These are phyloP conservation scores for Drosophila oshimai DNA, from an alignment of 1,140 invertebrate species.

Conservation along the genomic window DNA sequence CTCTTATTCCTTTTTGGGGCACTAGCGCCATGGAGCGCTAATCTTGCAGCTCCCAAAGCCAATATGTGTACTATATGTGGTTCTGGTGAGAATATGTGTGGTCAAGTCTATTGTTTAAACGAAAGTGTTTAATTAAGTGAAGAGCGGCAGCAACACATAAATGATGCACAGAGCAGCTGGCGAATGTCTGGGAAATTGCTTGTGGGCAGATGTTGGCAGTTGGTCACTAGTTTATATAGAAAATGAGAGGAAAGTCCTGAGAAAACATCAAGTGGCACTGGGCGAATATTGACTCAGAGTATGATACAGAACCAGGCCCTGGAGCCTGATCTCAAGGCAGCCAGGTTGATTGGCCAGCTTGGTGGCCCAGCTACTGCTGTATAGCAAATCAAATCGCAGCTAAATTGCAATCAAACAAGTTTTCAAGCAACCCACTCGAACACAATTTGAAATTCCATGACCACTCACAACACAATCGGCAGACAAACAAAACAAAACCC, in stretches of 20 bases:
- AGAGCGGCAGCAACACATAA: slow-evolving; percentile 1
- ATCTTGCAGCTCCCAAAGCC: slow-evolving; percentile 16
- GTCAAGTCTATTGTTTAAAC: slow-evolving; percentile 40
- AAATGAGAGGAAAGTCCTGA: not conserved
- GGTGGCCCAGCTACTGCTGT: slow-evolving; percentile 10
- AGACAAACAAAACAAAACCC: slow-evolving; percentile 29
- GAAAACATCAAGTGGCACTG: not conserved
- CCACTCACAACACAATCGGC: slow-evolving; percentile 43
- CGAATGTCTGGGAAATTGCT: slow-evolving; percentile 1
- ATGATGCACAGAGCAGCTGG: slow-evolving; percentile 26
- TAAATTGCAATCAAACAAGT: slow-evolving; percentile 43
- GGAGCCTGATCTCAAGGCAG: not conserved
- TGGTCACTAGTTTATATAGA: not conserved
- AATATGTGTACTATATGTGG: slow-evolving; percentile 5
- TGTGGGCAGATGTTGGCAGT: slow-evolving; percentile 25
- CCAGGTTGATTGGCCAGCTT: slow-evolving; percentile 20
- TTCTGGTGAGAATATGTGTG: not conserved
- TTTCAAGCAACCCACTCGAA: slow-evolving; percentile 52
- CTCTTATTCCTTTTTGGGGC: not conserved
- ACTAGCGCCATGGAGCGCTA: slow-evolving; percentile 27
- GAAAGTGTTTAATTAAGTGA: slow-evolving; percentile 61
- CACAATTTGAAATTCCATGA: slow-evolving; percentile 65
- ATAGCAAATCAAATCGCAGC: slow-evolving; percentile 20
- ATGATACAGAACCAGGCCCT: not conserved
- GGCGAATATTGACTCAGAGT: slow-evolving; percentile 1